Evolutionary conservation across 1,140 invertebrate species (phyloP), one percentile per base, ranked within the genome.

Genomic region (Anagrus nilaparvatae): DNA sequence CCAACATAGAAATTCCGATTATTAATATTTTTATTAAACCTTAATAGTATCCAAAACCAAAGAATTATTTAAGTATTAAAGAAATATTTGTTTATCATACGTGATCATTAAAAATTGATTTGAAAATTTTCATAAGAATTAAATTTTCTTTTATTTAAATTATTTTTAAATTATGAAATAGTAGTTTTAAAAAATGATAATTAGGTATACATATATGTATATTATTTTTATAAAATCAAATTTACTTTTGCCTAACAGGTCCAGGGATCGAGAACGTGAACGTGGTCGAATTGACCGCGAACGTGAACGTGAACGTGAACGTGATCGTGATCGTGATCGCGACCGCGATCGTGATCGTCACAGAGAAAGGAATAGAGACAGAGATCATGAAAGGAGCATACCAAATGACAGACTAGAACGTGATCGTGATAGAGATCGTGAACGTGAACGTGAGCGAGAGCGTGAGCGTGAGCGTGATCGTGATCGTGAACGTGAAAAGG

Each of bases 191-290:
- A 14, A 37, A 34, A 19, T 8, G 23, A 42, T 32, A 18, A 25
- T 23, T 40, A 17, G 21, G 35, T 39, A 43, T 27, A 32, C 10
- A 31, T 5, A 36, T 20, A 20, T 40, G 50, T 39, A 17, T 38
- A 44, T 38, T 14, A 44, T 33, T 7, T 42, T 37, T 27, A 28
- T 5, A n/a, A 23, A 30, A 14, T 28, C 18, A 28, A n/a, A 36
- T 20, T 39, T 33, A 38, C 5, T 9, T 27, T 12, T 14, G 9
- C 14, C 13, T 32, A 32, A 16, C 31, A 60, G 56, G 48, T 55
- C 60, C 21, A 64, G 65, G 45, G 67, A 73, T 49, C 69, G 70
- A 25, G 70, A 72, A 10, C 50, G 60, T 40, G 72, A 70, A 31
- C 57, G 72, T n/a, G 60, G 62, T 38, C 46, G 56, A 44, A 48